A percentile compares a stretch with the other conserved stretches of the same genome.
These are phyloP conservation scores for Boulengeromyrus knoepffleri DNA, from an alignment of 2,113 vertebrate genomes.

Conservation along the genomic window DNA sequence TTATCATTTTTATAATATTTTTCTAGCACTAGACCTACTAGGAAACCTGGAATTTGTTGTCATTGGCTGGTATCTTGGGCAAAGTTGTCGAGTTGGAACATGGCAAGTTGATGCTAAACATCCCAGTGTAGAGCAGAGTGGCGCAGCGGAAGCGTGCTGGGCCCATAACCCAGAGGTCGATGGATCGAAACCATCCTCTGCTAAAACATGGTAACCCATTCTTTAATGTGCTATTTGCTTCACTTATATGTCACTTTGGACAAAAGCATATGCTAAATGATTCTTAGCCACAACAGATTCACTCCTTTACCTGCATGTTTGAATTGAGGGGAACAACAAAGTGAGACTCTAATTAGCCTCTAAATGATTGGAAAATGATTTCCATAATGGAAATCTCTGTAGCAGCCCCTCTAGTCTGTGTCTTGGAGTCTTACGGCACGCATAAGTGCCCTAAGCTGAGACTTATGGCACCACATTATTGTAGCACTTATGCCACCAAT, in stretches of 20 bases:
- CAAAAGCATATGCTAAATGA: neutral
- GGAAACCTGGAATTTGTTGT: neutral
- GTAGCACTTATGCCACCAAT: neutral
- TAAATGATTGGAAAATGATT: neutral
- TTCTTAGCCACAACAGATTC: neutral
- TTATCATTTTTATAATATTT: neutral
- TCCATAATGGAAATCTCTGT: neutral
- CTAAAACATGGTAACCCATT: conserved; percentile 32
- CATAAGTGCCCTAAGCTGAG: neutral
- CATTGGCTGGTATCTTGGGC: neutral
- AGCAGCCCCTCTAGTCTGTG: neutral
- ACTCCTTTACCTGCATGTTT: neutral
- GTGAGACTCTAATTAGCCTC: neutral
- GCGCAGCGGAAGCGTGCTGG: conserved; percentile 73
- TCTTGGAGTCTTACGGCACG: neutral
- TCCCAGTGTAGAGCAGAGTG: conserved; percentile 52
- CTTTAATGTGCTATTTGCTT: neutral
- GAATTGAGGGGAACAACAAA: neutral
- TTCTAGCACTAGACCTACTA: neutral
- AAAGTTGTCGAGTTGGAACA: neutral
- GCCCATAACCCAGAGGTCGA: conserved; percentile 74
- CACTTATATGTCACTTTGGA: neutral
- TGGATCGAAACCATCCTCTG: conserved; percentile 75
- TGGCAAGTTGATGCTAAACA: neutral
- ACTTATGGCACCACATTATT: neutral